phyloP scores from a whole-genome alignment of 2,797 vertebrate species.

The Acridotheres tristis region DNA sequence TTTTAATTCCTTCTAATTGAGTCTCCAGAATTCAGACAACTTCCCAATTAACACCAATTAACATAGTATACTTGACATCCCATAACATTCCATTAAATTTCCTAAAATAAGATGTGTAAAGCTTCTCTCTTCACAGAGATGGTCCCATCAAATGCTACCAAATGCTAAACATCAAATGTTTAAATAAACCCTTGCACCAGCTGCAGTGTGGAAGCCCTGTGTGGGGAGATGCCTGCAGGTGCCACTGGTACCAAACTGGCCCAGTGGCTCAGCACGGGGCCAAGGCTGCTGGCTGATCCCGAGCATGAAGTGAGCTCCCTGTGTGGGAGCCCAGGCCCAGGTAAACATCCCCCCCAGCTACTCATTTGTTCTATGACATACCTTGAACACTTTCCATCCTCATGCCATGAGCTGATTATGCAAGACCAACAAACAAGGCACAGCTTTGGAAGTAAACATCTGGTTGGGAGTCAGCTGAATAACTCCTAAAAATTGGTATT shows the following conservation, averaged over 20 bases:
- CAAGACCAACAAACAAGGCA: constrained; percentile 9
- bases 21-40: constrained; percentile 69
- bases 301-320: not conserved
- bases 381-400: not conserved
- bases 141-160: not conserved
- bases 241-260: not conserved
- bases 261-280: not conserved
- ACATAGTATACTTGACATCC: constrained; percentile 41
- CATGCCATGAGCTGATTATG: constrained; percentile 2
- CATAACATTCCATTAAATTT: constrained; percentile 72
- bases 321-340: not conserved
- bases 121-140: constrained; percentile 3
- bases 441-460: constrained; percentile 64
- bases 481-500: constrained; percentile 66
- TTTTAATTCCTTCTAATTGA: constrained; percentile 72
- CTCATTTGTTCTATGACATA: constrained; percentile 22
- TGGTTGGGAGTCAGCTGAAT: constrained; percentile 59
- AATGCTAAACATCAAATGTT: not conserved
- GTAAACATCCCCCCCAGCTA: not conserved
- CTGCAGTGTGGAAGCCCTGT: not conserved
- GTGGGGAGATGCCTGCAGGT: not conserved
- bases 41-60: constrained; percentile 74
- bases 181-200: not conserved
- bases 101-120: constrained; percentile 51
- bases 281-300: not conserved